These are phyloP conservation scores for Sylvia atricapilla DNA, from an alignment of 2,113 vertebrate species.

Conservation along the genomic window DNA sequence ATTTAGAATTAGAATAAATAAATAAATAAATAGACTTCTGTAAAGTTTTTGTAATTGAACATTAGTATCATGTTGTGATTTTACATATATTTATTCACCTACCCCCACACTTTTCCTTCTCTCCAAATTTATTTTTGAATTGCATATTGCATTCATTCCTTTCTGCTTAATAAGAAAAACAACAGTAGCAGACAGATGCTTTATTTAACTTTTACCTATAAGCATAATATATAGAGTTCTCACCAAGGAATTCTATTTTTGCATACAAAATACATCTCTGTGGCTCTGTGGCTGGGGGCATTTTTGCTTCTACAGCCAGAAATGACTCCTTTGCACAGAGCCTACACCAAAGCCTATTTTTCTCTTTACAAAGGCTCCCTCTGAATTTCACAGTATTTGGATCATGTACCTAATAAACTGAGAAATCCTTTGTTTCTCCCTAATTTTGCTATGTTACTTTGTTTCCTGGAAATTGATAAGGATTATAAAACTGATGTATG, in stretches of 20 bases:
- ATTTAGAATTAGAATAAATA: slow-evolving; percentile 75
- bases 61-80: slow-evolving; percentile 46
- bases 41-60: slow-evolving; percentile 68
- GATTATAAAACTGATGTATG: not conserved
- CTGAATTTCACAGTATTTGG: slow-evolving; percentile 14
- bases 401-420: not conserved
- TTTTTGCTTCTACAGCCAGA: slow-evolving; percentile 26
- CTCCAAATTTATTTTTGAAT: slow-evolving; percentile 33
- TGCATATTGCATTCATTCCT: slow-evolving; percentile 33
- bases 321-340: not conserved
- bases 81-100: slow-evolving; percentile 41
- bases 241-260: slow-evolving; percentile 17
- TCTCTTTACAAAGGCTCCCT: not conserved
- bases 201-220: slow-evolving; percentile 44
- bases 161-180: slow-evolving; percentile 33
- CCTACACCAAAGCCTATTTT: not conserved
- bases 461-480: not conserved
- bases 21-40: slow-evolving; percentile 46
- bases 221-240: not conserved
- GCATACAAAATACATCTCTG: slow-evolving; percentile 1
- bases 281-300: not conserved
- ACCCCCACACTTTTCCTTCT: not conserved
- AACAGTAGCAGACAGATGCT: slow-evolving; percentile 3
- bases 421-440: not conserved
- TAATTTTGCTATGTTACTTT: not conserved